Evolutionary conservation across 2,888 invertebrate genomes (phyloP), one percentile per base, ranked within the genome.

Genomic region (Cyaniris semiargus): DNA sequence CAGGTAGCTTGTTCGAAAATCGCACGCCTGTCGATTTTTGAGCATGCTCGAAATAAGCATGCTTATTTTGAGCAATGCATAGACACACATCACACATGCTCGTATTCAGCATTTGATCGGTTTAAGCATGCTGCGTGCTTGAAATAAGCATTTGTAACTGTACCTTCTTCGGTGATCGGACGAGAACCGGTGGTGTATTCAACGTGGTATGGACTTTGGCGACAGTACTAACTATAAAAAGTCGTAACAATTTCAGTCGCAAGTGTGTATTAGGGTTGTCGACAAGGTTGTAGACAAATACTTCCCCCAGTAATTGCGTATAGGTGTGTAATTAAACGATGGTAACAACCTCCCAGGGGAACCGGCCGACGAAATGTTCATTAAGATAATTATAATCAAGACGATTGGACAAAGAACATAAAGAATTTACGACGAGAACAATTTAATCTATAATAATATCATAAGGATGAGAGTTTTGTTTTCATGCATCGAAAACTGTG

Each of bases 251-350:
- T 23, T 60, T 60, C 60, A 48, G 56, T 77, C 78, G 79, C 75
- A 77, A 70, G 53, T 44, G 76, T 70, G 78, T 78, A 79, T 79
- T 81, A 83, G 81, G 81, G 76, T 79, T 84, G 80, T 85, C 81
- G 85, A 85, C 84, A 84, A 85, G 84, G 85, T 85, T 82, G 81
- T 80, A 84, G 83, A 85, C 87, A 90, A 90, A 89, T 86, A 89
- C 85, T 86, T 84, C 81, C 80, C 79, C 81, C 84, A 83, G 87
- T 91, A 90, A 91, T 90, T 91, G 89, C 87, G 85, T 83, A 89
- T 90, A 91, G 91, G 91, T 91, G 89, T 86, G 86, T 91, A 91
- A 92, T 93, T 92, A 91, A 86, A 84, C 84, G 86, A 86, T 86
- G 86, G 87, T 92, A 92, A 92, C 89, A 85, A 91, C 88, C 83